Base-by-base conservation (phyloP, 2,888 invertebrate genomes). In the Dermolepida albohirtum region DNA sequence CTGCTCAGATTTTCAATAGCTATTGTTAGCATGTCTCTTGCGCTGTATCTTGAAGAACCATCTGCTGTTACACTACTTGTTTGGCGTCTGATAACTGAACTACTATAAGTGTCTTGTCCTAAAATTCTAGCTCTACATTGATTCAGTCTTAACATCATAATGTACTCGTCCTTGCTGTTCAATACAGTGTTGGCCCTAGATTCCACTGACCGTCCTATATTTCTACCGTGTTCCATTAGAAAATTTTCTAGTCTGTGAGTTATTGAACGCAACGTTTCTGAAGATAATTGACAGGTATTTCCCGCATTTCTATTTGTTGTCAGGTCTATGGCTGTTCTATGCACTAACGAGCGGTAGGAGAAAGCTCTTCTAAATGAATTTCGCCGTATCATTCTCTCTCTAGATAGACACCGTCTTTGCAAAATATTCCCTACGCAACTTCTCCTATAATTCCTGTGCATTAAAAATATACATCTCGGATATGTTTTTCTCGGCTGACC, bases 1-100 rank as follows among this genome's bases (percentile, higher is more conserved):
- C 83, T 79, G 7, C 83, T 85, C 70, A 87, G 77, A 40, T 82
- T 82, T 68, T 85, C 84, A 2, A 86, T 83, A 75, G 85, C 84
- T 2, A 81, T 75, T 57, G 82, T 82, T 39, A 87, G 76, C 5
- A 83, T 82, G 72, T 84, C 81, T 67, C 86, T 80, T 43, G 76
- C 81, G 29, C 72, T 74, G 69, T 77, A 80, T 57, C 83, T 75
- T 0, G 79, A 71, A 17, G 75, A 74, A 2, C 83, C 83, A 72
- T 83, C 82, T 22, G 75, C 75, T 1, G 80, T 78, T 1, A 81
- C 82, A 40, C 73, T 72, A 16, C 55, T 71, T 49, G 68, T 68
- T 65, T 67, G 69, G 27, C 39, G 67, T 62, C 57, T 67, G 55
- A 55, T 71, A 52, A 55, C 69, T 55, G 64, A 70, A 64, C 54